Conservation (phyloP, 2,888 invertebrate species). For the Scelioninae gen. 1 region DNA sequence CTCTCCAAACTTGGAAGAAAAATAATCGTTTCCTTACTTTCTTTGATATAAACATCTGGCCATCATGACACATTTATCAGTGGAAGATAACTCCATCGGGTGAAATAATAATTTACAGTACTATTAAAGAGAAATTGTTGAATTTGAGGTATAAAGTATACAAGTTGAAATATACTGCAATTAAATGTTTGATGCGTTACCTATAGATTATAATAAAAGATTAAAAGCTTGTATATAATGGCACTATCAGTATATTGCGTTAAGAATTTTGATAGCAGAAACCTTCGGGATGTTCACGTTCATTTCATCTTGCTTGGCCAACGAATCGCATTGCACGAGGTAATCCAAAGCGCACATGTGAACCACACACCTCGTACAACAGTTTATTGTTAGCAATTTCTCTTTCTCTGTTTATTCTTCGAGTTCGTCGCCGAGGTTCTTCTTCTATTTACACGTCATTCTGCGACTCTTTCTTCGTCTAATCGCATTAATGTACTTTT, state of each 20-base stretch:
- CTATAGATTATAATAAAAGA: slow-evolving; percentile 18
- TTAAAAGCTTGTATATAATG: neutral
- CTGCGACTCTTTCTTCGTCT: slow-evolving; percentile 49
- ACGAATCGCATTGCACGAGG: slow-evolving; percentile 68
- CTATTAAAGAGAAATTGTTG: slow-evolving; percentile 6
- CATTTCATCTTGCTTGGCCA: slow-evolving; percentile 63
- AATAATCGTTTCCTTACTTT: slow-evolving; percentile 2
- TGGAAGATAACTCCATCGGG: neutral
- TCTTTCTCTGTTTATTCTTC: slow-evolving; percentile 56
- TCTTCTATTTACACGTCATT: no score
- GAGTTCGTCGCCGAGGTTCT: no score
- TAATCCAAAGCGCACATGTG: slow-evolving; percentile 78
- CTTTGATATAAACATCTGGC: neutral
- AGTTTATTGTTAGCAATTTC: slow-evolving; percentile 78
- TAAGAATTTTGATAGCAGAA: slow-evolving; percentile 58
- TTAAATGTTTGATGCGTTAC: slow-evolving; percentile 17
- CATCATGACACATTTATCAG: neutral
- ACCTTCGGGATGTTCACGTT: slow-evolving; percentile 49
- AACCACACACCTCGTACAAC: slow-evolving; percentile 79
- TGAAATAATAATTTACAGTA: slow-evolving; percentile 20
- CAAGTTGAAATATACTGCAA: slow-evolving; percentile 35
- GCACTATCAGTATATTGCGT: slow-evolving; percentile 34
- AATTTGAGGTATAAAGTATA: neutral
- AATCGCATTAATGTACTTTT: slow-evolving; percentile 58
- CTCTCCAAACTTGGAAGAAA: neutral